A percentile compares a stretch with the other conserved stretches of the same genome.
phyloP scores from a whole-genome alignment of 2,797 vertebrate species.

The Ceyx erithaca region DNA sequence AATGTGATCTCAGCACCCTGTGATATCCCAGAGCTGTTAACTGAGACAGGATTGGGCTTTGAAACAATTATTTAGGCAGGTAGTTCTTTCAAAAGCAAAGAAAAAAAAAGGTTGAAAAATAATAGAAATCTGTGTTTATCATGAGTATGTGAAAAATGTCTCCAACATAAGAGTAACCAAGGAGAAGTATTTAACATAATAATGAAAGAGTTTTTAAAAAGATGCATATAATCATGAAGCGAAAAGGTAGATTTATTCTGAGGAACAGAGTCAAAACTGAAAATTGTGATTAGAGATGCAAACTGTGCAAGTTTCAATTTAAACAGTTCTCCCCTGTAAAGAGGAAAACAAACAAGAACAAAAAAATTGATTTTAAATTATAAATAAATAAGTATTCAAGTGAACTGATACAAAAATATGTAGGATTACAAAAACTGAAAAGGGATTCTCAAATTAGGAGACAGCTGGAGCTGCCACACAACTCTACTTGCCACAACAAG shows the following conservation, averaged over 20 bases:
- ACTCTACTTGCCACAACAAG: not conserved
- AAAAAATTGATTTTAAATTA: not conserved
- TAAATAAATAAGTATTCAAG: not conserved
- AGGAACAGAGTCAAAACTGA: not conserved
- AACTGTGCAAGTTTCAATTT: not conserved
- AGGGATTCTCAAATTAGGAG: not conserved
- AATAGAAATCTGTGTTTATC: not conserved
- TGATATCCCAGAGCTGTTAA: not conserved
- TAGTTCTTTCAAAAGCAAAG: not conserved
- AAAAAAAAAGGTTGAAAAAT: not conserved
- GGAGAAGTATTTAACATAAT: not conserved
- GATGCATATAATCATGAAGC: not conserved
- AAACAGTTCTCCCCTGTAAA: not conserved
- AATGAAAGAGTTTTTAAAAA: not conserved
- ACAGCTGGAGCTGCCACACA: not conserved
- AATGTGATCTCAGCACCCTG: not conserved
- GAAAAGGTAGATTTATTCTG: not conserved
- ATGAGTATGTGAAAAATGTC: not conserved
- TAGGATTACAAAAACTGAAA: not conserved
- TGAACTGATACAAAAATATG: not conserved
- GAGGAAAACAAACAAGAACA: not conserved
- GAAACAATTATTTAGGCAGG: not conserved
- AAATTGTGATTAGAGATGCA: not conserved
- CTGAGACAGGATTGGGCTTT: not conserved
- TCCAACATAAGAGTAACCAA: not conserved